Conservation (phyloP, 2,797 vertebrate species). For the Champsocephalus gunnari region DNA sequence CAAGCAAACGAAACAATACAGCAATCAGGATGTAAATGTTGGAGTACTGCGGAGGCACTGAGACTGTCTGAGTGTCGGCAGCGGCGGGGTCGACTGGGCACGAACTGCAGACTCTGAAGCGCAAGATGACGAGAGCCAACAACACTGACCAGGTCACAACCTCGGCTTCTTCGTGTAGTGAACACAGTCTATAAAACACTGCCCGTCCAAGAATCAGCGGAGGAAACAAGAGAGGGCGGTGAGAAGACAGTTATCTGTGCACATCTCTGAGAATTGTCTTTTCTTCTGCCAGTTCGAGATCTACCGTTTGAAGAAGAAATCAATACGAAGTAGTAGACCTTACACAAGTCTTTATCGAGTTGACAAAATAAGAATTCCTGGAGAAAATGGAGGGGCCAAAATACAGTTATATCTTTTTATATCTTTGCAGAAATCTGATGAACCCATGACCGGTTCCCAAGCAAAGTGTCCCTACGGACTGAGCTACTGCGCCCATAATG, state of each 20-base stretch:
- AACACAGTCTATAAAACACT: slow-evolving; percentile 49
- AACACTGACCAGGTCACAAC: slow-evolving; percentile 40
- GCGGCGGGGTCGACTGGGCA: slow-evolving; percentile 36
- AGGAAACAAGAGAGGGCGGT: slow-evolving; percentile 21
- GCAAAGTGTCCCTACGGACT: too few relatives aligned
- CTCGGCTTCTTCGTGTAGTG: slow-evolving; percentile 41
- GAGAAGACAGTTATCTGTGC: slow-evolving; percentile 16
- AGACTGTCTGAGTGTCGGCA: slow-evolving; percentile 59
- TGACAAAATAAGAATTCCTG: too few relatives aligned
- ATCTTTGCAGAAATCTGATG: too few relatives aligned
- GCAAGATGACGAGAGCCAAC: slow-evolving; percentile 50
- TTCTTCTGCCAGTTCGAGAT: too few relatives aligned
- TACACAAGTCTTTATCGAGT: too few relatives aligned
- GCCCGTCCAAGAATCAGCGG: slow-evolving; percentile 30
- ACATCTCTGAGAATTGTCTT: too few relatives aligned
- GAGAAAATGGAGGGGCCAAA: too few relatives aligned
- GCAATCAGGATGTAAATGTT: slow-evolving; percentile 71
- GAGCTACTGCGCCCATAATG: too few relatives aligned
- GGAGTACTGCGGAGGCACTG: slow-evolving; percentile 47
- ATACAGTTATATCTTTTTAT: too few relatives aligned
- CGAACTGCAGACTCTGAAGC: slow-evolving; percentile 46
- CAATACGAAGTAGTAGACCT: too few relatives aligned
- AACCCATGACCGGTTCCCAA: too few relatives aligned
- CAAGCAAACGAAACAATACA: slow-evolving; percentile 69
- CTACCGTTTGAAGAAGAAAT: too few relatives aligned